These are phyloP conservation scores for Tragelaphus eurycerus DNA, from an alignment of 2,797 vertebrate species.

Conservation along the genomic window DNA sequence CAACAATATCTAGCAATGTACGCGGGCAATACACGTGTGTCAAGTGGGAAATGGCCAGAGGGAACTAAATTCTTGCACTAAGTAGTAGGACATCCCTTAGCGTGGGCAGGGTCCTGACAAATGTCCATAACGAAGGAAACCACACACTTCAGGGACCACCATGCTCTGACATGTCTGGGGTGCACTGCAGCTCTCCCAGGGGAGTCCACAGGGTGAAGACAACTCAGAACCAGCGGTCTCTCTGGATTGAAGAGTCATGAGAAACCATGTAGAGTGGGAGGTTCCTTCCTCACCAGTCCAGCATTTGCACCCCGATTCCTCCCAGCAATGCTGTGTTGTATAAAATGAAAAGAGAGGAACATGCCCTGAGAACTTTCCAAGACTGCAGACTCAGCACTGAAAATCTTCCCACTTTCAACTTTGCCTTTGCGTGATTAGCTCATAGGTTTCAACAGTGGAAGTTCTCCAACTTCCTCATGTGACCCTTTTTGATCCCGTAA, in stretches of 20 bases:
- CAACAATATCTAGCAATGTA: conserved; percentile 79
- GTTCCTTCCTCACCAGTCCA: not conserved
- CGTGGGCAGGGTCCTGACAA: not conserved
- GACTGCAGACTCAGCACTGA: not conserved
- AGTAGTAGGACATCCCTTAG: not conserved
- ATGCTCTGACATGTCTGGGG: not conserved
- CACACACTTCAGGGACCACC: not conserved
- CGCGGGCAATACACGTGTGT: conserved; percentile 50
- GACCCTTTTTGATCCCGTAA: not conserved
- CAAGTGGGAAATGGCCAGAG: conserved; percentile 60
- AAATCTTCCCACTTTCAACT: not conserved
- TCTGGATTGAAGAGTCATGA: not conserved
- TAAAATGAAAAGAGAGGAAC: not conserved
- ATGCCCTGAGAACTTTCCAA: not conserved
- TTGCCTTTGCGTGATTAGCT: not conserved
- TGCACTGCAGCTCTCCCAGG: accelerated
- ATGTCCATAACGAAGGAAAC: not conserved
- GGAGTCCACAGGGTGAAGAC: not conserved
- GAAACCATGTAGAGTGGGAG: not conserved
- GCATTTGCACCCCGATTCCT: not conserved
- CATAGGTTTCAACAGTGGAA: not conserved
- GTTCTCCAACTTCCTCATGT: not conserved
- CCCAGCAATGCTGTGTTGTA: not conserved
- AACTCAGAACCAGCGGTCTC: not conserved
- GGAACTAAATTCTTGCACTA: conserved; percentile 3